Base-by-base conservation (phyloP, 2,888 invertebrate species). In the Odontocolon sp. region DNA sequence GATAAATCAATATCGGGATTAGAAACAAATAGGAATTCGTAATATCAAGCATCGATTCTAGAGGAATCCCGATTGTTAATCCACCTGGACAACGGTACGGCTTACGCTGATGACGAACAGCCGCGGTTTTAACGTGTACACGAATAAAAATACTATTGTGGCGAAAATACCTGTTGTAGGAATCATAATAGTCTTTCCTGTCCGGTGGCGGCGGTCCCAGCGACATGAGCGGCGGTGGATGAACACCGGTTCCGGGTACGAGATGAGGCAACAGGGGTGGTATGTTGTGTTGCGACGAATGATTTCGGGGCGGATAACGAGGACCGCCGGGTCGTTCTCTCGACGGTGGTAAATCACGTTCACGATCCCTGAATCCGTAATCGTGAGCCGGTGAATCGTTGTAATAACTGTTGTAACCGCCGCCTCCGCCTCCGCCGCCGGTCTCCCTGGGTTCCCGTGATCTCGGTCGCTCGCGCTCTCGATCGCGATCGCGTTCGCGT, bases 131-230 rank as follows among this genome's bases (percentile, higher is more conserved):
- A 78, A 73, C 61, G 61, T 74, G 50, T 87, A 89, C 87, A 85
- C 87, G 86, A 86, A 90, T 89, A 80, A 89, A 88, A 89, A 79
- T 87, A 90, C 90, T 87, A 89, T 87, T 89, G 88, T 87, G 87
- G 88, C 90, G 89, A 88, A 90, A 90, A 90, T 90, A 90, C 90
- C 90, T 90, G 90, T 88, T 90, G 88, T 90, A 90, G 87, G 89
- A 90, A 88, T 91, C 91, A 89, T 90, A 90, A 90, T 90, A 91
- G 88, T 91, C 90, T 90, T 91, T 90, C 90, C 90, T 89, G 87
- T 90, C 90, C 87, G 87, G 83, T 80, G 81, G 78, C 78, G 85
- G 84, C 80, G 87, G 86, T 87, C 88, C 89, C 85, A 88, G 84
- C 74, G 88, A 86, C 87, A 87, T 87, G 81, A 87, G 86, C 69